Base-by-base conservation (phyloP, 2,113 vertebrate genomes). In the Austrofundulus limnaeus region DNA sequence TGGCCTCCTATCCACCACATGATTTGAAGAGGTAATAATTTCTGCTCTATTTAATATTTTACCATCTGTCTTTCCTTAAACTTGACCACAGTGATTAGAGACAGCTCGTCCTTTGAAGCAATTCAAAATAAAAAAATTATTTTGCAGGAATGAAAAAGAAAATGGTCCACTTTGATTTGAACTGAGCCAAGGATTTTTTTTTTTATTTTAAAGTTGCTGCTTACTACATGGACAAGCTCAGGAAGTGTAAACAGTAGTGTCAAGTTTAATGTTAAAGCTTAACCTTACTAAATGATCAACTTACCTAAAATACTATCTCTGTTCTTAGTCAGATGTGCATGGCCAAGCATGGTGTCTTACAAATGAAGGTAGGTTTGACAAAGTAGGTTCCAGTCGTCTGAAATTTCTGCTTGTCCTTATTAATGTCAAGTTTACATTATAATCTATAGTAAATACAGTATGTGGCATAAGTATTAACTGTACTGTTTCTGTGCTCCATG, bases 21-120 rank as follows among this genome's bases (percentile, higher is more conserved):
- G 13, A 20, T 3, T 38, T 31, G 15, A 21, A 54, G 9, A 51
- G 4, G 12, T n/a, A 1, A 31, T 31, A 0, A 19, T 52, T 19
- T 52, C 28, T 34, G 25, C 25, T 34, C 31, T 34, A 34, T 52
- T 52, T 13, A 52, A 19, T 34, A 34, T 52, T 52, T 52, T 17
- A 34, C 17, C 28, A 34, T n/a, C 25, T 17, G 19, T 25, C 43
- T 19, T 19, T 19, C n/a, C 43, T 45, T 19, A 19, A 52, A 17
- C 9, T 52, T 52, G 50, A 52, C 50, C 17, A 34, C n/a, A n/a
- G 50, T 52, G 28, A 52, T 34, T 28, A 52, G 50, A 34, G 17
- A 10, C 17, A 12, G 28, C 28, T 34, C 5, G 1, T 17, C 50
- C 11, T 52, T 52, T 52, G 50, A 51, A 51, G 49, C 25, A 17